phyloP scores from a whole-genome alignment of 2,888 invertebrate species.

The Protonemura montana region DNA sequence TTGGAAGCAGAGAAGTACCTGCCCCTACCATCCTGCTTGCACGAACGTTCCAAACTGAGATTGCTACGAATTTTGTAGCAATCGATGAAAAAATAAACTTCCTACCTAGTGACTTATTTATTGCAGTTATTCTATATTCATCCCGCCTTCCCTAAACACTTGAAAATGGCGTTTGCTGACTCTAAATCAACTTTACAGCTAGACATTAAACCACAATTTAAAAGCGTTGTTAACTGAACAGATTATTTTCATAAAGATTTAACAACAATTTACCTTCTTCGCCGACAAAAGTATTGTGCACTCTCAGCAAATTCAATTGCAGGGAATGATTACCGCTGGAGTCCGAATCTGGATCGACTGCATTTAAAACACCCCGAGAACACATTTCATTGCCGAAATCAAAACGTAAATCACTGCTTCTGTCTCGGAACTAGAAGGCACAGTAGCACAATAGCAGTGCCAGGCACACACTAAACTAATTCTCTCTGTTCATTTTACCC shows the following conservation, averaged over 20 bases:
- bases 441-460: conserved; percentile 32
- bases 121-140: not conserved
- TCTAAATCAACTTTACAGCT: not conserved
- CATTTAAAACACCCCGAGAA: conserved; percentile 48
- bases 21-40: too few relatives aligned
- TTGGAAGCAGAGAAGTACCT: too few relatives aligned
- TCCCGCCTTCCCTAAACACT: not conserved
- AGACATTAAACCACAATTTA: too few relatives aligned
- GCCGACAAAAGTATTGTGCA: conserved; percentile 44
- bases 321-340: not conserved
- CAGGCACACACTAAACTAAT: conserved; percentile 35
- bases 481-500: conserved; percentile 26
- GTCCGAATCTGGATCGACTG: conserved; percentile 43
- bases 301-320: conserved; percentile 36
- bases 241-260: too few relatives aligned
- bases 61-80: not conserved
- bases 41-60: too few relatives aligned
- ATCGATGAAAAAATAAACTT: not conserved
- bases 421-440: not conserved
- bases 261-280: conserved; percentile 42
- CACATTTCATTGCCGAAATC: conserved; percentile 40
- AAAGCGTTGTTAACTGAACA: too few relatives aligned
- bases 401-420: conserved; percentile 2
- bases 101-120: not conserved
- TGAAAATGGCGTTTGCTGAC: not conserved